phyloP scores from a whole-genome alignment of 2,888 invertebrate genomes.

The Ochropleura leucogaster region DNA sequence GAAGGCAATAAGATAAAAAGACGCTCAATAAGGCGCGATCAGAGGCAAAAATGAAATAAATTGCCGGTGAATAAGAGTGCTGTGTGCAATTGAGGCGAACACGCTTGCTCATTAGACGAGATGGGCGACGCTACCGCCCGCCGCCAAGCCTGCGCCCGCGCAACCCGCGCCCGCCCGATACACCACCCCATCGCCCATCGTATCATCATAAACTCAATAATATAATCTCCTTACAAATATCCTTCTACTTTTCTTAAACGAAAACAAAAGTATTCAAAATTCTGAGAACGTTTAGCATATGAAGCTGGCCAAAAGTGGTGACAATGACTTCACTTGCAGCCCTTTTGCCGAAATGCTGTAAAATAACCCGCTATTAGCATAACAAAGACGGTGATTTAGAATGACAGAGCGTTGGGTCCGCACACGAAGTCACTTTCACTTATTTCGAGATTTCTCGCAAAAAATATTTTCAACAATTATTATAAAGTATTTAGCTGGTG shows the following conservation, averaged over 20 bases:
- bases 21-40: conserved; percentile 90
- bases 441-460: conserved; percentile 72
- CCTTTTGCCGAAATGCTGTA: conserved; percentile 85
- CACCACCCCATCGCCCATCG: conserved; percentile 41
- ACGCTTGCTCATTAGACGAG: conserved; percentile 89
- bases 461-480: conserved; percentile 72
- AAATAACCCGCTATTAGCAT: conserved; percentile 87
- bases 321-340: conserved; percentile 80
- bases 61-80: conserved; percentile 89
- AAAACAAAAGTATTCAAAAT: conserved; percentile 70
- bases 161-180: conserved; percentile 51
- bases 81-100: conserved; percentile 90
- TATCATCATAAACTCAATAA: conserved; percentile 57
- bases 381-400: conserved; percentile 86
- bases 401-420: conserved; percentile 79
- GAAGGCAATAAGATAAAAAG: conserved; percentile 90
- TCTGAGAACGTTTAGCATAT: conserved; percentile 84
- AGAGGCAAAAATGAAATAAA: conserved; percentile 91
- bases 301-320: conserved; percentile 72
- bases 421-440: conserved; percentile 87
- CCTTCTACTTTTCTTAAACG: conserved; percentile 60
- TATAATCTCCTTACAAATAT: conserved; percentile 61
- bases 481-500: conserved; percentile 76
- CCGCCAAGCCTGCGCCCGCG: conserved; percentile 58
- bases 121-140: conserved; percentile 70